Base-by-base conservation (phyloP, 2,888 invertebrate species). In the Minunthozetes semirufus region DNA sequence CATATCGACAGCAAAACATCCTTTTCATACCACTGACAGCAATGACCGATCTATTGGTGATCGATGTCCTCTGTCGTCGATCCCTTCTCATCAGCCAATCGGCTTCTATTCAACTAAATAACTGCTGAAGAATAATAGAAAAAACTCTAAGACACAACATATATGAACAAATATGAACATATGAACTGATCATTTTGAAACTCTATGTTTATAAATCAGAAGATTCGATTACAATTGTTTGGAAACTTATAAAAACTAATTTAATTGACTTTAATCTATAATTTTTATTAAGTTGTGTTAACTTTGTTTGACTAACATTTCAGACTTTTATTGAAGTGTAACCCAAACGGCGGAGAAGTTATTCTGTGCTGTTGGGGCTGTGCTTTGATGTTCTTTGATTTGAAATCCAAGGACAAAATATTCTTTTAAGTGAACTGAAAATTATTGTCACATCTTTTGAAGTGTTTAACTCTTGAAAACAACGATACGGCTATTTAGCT, bases 401-500 rank as follows among this genome's bases (percentile, higher is more conserved):
- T n/a, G 5, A 48, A 66, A 61, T 19, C 15, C 68, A 68, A 68
- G 38, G 68, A 68, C 68, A 50, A 50, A 19, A 19, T 56, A 56
- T 56, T 56, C 56, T 56, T 56, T n/a, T 56, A 22, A 42, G 9
- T 42, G 27, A 25, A 61, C 2, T 38, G 22, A 38, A 38, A 68
- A 68, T 68, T 38, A 68, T 42, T 42, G 68, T 68, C 68, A 68
- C 38, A 1, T 42, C 42, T 68, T 19, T 68, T 61, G 29, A 53
- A 27, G 38, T 66, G 33, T 66, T 66, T 38, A 61, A 61, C 19
- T 42, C 19, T 68, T 68, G 19, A 46, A 68, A 68, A 68, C 68
- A 68, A 68, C 68, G 68, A 68, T 68, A 68, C 68, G 68, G 68
- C 68, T 68, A 68, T 68, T 68, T 68, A 68, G 68, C 42, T 68